Percentiles rank a stretch among this genome's conserved stretches.
phyloP scores from a whole-genome alignment of 2,113 vertebrate genomes.

The Rhinopomastus cyanomelas region DNA sequence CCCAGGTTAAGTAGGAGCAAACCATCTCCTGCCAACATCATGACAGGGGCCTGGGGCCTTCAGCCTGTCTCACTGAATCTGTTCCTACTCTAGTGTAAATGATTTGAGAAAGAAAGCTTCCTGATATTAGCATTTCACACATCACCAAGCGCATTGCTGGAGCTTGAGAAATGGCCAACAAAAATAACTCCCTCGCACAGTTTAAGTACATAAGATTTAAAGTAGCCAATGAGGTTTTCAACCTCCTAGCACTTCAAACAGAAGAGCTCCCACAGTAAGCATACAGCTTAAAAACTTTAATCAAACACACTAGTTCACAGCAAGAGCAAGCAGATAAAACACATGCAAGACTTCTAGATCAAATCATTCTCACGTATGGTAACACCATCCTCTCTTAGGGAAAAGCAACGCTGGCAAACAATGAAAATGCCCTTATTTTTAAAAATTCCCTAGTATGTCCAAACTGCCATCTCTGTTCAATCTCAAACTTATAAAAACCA shows the following conservation, averaged over 20 bases:
- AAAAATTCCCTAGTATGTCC: slow-evolving; percentile 1
- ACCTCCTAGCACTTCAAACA: slow-evolving; percentile 26
- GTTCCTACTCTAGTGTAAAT: slow-evolving; percentile 16
- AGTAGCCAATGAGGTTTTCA: slow-evolving; percentile 10
- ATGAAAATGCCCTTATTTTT: slow-evolving; percentile 19
- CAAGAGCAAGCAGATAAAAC: slow-evolving; percentile 47
- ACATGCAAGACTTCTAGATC: slow-evolving; percentile 38
- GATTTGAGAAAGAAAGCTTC: slow-evolving; percentile 39
- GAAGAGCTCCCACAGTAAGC: slow-evolving; percentile 20
- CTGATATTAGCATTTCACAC: slow-evolving; percentile 54
- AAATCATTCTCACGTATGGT: slow-evolving; percentile 9
- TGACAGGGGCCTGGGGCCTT: not conserved
- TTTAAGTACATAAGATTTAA: slow-evolving; percentile 21
- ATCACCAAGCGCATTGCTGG: not conserved
- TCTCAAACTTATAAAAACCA: slow-evolving; percentile 16
- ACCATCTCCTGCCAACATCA: not conserved
- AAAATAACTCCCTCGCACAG: slow-evolving; percentile 29
- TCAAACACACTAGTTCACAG: slow-evolving; percentile 54
- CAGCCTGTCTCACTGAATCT: slow-evolving; percentile 3
- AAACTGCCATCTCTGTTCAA: slow-evolving; percentile 49
- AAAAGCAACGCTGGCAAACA: slow-evolving; percentile 35
- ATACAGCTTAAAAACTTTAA: slow-evolving; percentile 35
- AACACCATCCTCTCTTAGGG: slow-evolving; percentile 51
- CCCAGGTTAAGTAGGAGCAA: not conserved
- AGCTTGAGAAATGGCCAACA: slow-evolving; percentile 50